Percentiles rank a stretch among this genome's conserved stretches.
Evolutionary conservation across 2,797 vertebrate species (phyloP).

Genomic region (Steatocranus sp.): DNA sequence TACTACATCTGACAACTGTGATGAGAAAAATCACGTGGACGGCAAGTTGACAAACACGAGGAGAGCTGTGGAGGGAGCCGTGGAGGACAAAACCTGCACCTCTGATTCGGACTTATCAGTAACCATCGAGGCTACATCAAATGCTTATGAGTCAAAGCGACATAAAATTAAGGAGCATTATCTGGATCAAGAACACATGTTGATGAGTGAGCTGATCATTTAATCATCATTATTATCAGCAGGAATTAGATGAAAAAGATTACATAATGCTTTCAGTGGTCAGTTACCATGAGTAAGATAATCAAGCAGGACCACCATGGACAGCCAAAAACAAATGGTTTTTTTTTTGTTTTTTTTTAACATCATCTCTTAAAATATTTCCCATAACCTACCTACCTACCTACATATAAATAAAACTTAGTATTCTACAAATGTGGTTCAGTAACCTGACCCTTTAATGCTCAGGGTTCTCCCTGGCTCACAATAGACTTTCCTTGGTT

Average conservation of each 20-base stretch:
- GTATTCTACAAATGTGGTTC: neutral
- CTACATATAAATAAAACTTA: neutral
- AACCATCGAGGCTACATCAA: neutral
- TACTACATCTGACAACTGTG: neutral
- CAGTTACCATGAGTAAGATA: neutral
- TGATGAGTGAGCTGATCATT: conserved; percentile 39
- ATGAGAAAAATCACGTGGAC: conserved; percentile 18
- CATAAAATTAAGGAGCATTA: neutral
- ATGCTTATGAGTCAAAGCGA: neutral
- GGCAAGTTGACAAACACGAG: neutral
- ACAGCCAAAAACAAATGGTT: neutral
- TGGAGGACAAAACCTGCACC: conserved; percentile 21
- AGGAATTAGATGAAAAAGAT: neutral
- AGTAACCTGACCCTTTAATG: neutral
- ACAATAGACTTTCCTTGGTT: neutral
- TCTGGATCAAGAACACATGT: conserved; percentile 13
- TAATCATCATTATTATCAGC: neutral
- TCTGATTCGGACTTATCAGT: conserved; percentile 4
- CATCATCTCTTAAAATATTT: neutral
- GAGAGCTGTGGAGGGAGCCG: neutral
- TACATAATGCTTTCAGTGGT: neutral
- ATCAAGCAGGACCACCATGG: neutral
- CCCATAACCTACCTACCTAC: neutral
- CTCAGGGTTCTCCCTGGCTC: neutral
- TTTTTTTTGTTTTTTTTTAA: rapidly evolving